Evolutionary conservation across 2,888 invertebrate species (phyloP), one percentile per base, ranked within the genome.

Genomic region (Drosophila pseudotalamancana): DNA sequence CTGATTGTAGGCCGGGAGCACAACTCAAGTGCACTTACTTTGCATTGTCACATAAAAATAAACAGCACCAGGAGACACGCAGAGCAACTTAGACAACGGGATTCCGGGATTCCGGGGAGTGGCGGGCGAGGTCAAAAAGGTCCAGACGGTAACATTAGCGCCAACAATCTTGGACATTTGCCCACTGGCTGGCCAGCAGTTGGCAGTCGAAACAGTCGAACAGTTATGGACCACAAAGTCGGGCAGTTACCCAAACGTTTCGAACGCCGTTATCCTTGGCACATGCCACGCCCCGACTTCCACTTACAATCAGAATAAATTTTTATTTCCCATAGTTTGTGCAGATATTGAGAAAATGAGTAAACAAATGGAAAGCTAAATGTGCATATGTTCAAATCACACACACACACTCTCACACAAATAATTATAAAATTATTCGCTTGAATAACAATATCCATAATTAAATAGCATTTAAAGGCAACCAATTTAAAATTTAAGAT

Each of bases 11-110:
- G 73, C 64, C 59, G 46, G 56, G 43, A 63, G 60, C 45, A 65
- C 51, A 77, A 56, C 85, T 74, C 79, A 68, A 82, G 85, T 82
- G 81, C 81, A 85, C 85, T 85, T 82, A 85, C 69, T 82, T 82
- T 79, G 82, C 80, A 77, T 70, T 82, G 82, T 82, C 77, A 66
- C 73, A 85, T 81, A 85, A 82, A 79, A 82, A 82, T 59, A 79
- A 82, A 85, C 74, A 73, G 64, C 64, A 12, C 6, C 74, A 49
- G 25, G 70, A 50, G 61, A 64, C 54, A 32, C 45, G 37, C 18
- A 9, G 12, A 2, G 6, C 23, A 49, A 5, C 37, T 27, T 19
- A 37, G 49, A 37, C 1, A 18, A n/a, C 48, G 2, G 8, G 6
- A 6, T 8, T 8, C 1, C 2, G 23, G 1, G n/a, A n/a, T n/a